phyloP scores from a whole-genome alignment of 2,797 vertebrate genomes.

The Australoheros facetus region DNA sequence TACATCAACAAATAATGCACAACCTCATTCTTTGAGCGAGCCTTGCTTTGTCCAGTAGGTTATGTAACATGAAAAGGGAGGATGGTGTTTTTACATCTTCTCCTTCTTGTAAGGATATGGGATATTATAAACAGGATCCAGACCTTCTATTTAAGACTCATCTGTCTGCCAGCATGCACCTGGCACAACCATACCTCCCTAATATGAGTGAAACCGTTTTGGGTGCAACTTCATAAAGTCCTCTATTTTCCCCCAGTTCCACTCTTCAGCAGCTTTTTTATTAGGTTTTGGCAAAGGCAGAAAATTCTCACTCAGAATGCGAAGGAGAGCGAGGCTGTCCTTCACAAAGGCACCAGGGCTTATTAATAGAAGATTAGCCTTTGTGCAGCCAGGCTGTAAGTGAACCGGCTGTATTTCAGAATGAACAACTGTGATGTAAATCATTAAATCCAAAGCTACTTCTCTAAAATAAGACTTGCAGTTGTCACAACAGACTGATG shows the following conservation, averaged over 20 bases:
- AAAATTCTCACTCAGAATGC: slow-evolving; percentile 28
- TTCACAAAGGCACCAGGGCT: slow-evolving; percentile 37
- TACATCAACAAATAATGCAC: slow-evolving; percentile 8
- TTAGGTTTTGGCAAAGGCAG: slow-evolving; percentile 52
- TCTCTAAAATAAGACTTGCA: slow-evolving; percentile 55
- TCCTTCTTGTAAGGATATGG: slow-evolving; percentile 49
- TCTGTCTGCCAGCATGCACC: slow-evolving; percentile 61
- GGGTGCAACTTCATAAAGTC: slow-evolving; percentile 52
- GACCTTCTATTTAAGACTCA: slow-evolving; percentile 49
- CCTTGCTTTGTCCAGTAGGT: slow-evolving; percentile 31
- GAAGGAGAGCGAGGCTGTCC: slow-evolving; percentile 28
- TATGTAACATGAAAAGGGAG: slow-evolving; percentile 43
- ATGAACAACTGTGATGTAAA: slow-evolving; percentile 44
- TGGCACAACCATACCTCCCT: slow-evolving; percentile 48
- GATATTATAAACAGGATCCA: slow-evolving; percentile 68
- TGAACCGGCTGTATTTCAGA: slow-evolving; percentile 20
- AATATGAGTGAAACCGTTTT: slow-evolving; percentile 52
- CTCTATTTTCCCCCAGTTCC: slow-evolving; percentile 19
- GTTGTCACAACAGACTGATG: slow-evolving; percentile 41
- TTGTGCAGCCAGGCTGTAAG: slow-evolving; percentile 34
- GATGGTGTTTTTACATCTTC: slow-evolving; percentile 48
- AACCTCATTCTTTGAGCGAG: slow-evolving; percentile 23
- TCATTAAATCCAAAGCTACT: slow-evolving; percentile 32
- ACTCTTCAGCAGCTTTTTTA: slow-evolving; percentile 43
- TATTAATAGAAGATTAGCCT: slow-evolving; percentile 59